These are phyloP conservation scores for Phylloscopus whistleri DNA, from an alignment of 2,113 vertebrate species.

Conservation along the genomic window DNA sequence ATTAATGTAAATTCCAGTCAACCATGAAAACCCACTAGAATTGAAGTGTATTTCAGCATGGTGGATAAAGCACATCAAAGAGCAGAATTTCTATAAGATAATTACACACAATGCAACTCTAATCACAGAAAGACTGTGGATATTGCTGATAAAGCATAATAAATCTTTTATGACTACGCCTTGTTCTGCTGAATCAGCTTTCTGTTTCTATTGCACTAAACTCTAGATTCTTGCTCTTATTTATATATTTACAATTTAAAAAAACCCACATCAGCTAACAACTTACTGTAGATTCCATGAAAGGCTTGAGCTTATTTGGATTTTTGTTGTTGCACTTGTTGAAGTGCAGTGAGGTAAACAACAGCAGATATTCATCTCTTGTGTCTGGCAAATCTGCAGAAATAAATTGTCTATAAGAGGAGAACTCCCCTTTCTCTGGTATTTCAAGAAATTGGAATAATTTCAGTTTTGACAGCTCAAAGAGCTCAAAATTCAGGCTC, in stretches of 20 bases:
- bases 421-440: not conserved
- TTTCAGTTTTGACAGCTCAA: not conserved
- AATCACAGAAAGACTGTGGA: slow-evolving; percentile 70
- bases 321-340: not conserved
- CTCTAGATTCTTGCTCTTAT: not conserved
- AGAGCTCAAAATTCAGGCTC: not conserved
- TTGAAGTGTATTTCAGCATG: slow-evolving; percentile 68
- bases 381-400: not conserved
- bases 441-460: not conserved
- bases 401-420: not conserved
- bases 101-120: slow-evolving; percentile 70
- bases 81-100: slow-evolving; percentile 67
- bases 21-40: slow-evolving; percentile 52
- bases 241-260: not conserved
- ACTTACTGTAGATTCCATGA: not conserved
- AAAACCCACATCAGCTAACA: not conserved
- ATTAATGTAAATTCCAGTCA: slow-evolving; percentile 60
- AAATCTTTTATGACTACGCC: slow-evolving; percentile 32
- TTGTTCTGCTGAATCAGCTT: slow-evolving; percentile 61
- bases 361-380: not conserved
- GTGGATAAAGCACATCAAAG: slow-evolving; percentile 71
- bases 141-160: slow-evolving; percentile 71
- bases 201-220: not conserved
- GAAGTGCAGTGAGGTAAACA: not conserved
- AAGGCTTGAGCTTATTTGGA: not conserved